Conservation (phyloP, 2,797 vertebrate species). For the Neomorphus geoffroyi region DNA sequence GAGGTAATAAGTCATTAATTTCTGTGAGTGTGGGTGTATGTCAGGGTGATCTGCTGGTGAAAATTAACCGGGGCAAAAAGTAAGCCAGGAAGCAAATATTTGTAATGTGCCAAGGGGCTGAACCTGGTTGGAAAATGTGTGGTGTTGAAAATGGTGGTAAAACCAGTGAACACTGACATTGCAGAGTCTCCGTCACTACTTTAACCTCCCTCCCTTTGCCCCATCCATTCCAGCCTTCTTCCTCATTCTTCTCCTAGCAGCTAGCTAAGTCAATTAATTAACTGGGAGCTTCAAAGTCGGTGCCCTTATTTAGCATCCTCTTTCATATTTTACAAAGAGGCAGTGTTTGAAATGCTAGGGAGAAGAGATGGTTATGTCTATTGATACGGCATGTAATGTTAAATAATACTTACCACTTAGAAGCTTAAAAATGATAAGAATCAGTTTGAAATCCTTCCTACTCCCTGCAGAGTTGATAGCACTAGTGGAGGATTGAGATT, state of each 20-base stretch:
- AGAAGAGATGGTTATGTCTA: background rate
- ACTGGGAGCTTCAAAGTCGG: background rate
- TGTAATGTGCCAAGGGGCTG: background rate
- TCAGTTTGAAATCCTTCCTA: background rate
- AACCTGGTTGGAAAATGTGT: background rate
- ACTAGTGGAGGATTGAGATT: background rate
- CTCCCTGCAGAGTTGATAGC: background rate
- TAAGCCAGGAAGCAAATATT: background rate
- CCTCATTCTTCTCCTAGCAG: background rate
- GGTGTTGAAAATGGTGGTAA: background rate
- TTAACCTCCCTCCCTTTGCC: background rate
- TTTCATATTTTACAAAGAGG: constrained; percentile 28
- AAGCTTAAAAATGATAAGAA: background rate
- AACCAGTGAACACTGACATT: background rate
- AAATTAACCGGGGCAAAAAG: background rate
- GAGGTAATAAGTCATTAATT: background rate
- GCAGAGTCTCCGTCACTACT: background rate
- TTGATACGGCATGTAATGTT: background rate
- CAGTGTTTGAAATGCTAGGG: background rate
- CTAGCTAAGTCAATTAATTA: background rate
- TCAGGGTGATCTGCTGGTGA: background rate
- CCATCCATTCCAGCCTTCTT: background rate
- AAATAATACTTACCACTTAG: background rate
- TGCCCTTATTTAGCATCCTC: background rate
- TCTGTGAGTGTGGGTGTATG: background rate